These are phyloP conservation scores for Poecilia wingei DNA, from an alignment of 2,797 vertebrate genomes.

Conservation along the genomic window DNA sequence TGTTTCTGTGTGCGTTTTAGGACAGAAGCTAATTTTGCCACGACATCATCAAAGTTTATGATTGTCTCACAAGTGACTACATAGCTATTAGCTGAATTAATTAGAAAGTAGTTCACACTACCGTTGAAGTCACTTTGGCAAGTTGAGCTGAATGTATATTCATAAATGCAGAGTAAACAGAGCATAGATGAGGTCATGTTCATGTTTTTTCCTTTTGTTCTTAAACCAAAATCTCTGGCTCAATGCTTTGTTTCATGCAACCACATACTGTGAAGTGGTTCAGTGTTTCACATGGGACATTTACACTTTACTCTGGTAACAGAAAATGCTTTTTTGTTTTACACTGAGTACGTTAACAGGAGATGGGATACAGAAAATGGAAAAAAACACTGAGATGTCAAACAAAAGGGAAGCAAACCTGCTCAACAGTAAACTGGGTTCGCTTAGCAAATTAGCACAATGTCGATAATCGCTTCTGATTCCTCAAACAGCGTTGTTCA, in stretches of 20 bases:
- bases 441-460: background rate
- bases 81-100: background rate
- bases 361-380: too few species aligned
- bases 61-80: background rate
- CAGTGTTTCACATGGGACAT: too few species aligned
- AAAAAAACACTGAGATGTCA: too few species aligned
- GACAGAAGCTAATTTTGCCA: background rate
- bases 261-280: background rate
- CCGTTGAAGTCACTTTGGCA: background rate
- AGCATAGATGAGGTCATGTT: background rate
- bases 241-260: background rate
- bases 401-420: too few species aligned
- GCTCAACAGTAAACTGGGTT: background rate
- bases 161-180: background rate
- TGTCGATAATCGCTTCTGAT: too few species aligned
- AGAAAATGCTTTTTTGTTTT: too few species aligned
- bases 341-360: too few species aligned
- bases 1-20: background rate
- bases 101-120: background rate
- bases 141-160: background rate
- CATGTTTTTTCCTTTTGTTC: background rate
- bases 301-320: too few species aligned
- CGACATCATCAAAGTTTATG: background rate
- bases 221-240: background rate
- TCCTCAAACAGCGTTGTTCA: background rate